Conservation (phyloP, 2,888 invertebrate genomes). For the Euplagia quadripunctaria region DNA sequence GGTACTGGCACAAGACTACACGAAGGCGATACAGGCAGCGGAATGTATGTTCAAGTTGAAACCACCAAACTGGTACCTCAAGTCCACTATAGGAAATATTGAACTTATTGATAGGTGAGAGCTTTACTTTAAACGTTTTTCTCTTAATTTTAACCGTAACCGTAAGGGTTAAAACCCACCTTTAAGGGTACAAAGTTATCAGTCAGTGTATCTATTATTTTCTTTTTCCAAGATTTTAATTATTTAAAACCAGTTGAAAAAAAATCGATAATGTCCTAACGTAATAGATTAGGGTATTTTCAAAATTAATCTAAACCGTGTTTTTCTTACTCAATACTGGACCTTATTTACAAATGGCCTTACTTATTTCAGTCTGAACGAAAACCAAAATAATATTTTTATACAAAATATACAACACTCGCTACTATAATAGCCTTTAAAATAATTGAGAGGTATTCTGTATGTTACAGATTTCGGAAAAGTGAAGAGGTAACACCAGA, state of each 20-base stretch:
- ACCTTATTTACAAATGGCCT: not conserved
- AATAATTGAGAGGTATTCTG: not conserved
- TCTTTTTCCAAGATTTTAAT: not conserved
- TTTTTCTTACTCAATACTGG: not conserved
- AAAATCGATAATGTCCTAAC: not conserved
- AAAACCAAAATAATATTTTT: not conserved
- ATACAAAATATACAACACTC: not conserved
- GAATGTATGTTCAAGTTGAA: conserved; percentile 97
- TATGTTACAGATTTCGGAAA: conserved; percentile 90
- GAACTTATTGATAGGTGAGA: conserved; percentile 93
- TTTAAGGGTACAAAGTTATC: no score
- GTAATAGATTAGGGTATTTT: no score
- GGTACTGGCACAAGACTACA: conserved; percentile 98
- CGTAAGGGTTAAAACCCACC: no score
- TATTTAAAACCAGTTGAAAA: not conserved
- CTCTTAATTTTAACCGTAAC: no score
- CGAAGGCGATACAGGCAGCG: conserved; percentile 98
- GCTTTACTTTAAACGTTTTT: no score
- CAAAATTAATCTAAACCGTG: not conserved
- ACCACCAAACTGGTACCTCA: conserved; percentile 97
- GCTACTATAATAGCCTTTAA: not conserved
- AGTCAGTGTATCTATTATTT: no score
- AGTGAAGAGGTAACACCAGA: conserved; percentile 93
- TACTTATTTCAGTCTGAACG: not conserved
- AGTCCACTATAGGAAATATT: conserved; percentile 98